Evolutionary conservation across 92 coral and sea anemone genomes (phyloP).

Genomic region (Phenganax stokvisi): DNA sequence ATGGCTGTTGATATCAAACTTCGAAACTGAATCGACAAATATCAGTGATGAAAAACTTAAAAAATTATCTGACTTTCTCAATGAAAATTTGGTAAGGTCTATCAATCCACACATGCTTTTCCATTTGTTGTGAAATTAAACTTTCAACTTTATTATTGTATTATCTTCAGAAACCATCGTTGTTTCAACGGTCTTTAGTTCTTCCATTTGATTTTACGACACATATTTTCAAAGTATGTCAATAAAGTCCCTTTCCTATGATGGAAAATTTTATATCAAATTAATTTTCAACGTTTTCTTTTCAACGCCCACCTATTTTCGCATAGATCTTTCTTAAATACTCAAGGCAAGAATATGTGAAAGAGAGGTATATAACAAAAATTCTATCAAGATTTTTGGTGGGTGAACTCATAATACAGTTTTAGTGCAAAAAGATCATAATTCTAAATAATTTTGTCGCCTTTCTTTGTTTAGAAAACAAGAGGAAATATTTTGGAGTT

Average conservation of each 20-base stretch:
- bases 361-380: not conserved
- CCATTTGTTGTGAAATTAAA: no score
- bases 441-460: not conserved
- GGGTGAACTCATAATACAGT: not conserved
- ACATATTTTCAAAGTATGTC: conserved; percentile 23
- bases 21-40: conserved; percentile 1
- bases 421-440: not conserved
- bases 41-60: conserved; percentile 5
- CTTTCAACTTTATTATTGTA: no score
- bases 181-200: conserved; percentile 17
- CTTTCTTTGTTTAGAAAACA: not conserved
- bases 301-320: not conserved
- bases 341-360: not conserved
- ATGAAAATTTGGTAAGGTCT: conserved; percentile 23
- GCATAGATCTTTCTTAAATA: not conserved
- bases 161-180: conserved; percentile 12
- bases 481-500: not conserved
- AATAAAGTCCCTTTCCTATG: no score
- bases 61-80: conserved; percentile 5
- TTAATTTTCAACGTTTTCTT: no score
- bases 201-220: conserved; percentile 33
- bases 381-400: not conserved
- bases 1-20: not conserved
- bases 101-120: no score
- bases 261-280: no score